phyloP scores from a whole-genome alignment of 2,113 vertebrate species.

The Stegastes partitus region DNA sequence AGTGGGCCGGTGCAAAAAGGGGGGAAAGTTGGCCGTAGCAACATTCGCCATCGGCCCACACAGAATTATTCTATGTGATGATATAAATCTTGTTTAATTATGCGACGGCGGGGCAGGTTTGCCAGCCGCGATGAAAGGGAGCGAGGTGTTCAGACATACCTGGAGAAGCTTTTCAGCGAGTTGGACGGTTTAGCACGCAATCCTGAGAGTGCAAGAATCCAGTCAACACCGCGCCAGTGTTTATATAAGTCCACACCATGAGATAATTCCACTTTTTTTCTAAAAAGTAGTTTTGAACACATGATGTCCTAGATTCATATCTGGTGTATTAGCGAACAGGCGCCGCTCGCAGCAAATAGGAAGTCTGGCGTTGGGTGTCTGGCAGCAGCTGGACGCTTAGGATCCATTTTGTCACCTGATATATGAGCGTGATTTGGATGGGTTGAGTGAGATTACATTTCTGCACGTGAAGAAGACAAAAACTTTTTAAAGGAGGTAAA shows the following conservation, averaged over 20 bases:
- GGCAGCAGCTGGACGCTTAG: constrained; percentile 15
- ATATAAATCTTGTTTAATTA: constrained; percentile 76
- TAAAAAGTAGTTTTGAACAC: constrained; percentile 20
- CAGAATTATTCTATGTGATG: constrained; percentile 74
- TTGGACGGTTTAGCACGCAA: constrained; percentile 27
- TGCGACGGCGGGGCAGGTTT: constrained; percentile 53
- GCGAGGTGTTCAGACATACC: constrained; percentile 62
- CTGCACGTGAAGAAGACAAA: neutral
- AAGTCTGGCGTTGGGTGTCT: constrained; percentile 11
- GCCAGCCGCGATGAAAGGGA: constrained; percentile 62
- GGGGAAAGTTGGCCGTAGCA: constrained; percentile 40
- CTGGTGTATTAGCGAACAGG: constrained; percentile 10
- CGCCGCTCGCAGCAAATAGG: constrained; percentile 6
- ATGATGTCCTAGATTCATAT: constrained; percentile 57
- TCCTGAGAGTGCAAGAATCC: constrained; percentile 40
- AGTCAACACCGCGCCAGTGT: constrained; percentile 32
- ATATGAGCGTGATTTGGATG: neutral
- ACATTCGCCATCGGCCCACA: constrained; percentile 71
- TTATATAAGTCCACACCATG: constrained; percentile 41
- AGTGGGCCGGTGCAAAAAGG: constrained; percentile 72
- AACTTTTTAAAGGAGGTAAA: neutral
- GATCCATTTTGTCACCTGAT: constrained; percentile 15
- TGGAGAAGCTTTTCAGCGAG: constrained; percentile 46
- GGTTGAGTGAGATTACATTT: neutral
- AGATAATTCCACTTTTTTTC: constrained; percentile 14